Conservation (phyloP, 2,797 vertebrate genomes). For the Poeciliopsis gracilis region DNA sequence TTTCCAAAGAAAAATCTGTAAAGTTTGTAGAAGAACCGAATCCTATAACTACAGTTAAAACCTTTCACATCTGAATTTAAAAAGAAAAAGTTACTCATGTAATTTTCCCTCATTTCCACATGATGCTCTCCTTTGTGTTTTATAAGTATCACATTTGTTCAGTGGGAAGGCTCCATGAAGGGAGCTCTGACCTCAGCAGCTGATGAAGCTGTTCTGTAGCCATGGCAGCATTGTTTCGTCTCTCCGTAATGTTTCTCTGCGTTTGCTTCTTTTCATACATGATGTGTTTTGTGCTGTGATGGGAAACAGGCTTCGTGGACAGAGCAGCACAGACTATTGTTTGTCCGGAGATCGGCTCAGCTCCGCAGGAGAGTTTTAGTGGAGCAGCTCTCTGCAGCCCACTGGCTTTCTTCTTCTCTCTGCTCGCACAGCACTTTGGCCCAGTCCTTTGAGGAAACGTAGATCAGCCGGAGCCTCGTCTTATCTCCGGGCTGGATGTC, state of each 20-base stretch:
- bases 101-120: neutral
- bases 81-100: neutral
- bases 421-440: conserved; percentile 37
- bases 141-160: neutral
- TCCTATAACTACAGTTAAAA: neutral
- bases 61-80: neutral
- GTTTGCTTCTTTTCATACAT: conserved; percentile 42
- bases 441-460: conserved; percentile 36
- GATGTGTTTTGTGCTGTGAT: conserved; percentile 29
- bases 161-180: neutral
- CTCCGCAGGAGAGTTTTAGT: conserved; percentile 22
- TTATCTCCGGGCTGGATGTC: conserved; percentile 39
- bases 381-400: conserved; percentile 25
- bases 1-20: neutral
- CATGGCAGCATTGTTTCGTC: conserved; percentile 20
- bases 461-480: conserved; percentile 41
- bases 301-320: conserved; percentile 33
- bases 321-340: conserved; percentile 20
- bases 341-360: conserved; percentile 41
- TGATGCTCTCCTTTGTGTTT: neutral
- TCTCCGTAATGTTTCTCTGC: conserved; percentile 29
- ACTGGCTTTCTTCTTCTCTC: conserved; percentile 17
- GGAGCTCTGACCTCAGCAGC: neutral
- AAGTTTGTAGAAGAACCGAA: neutral
- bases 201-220: conserved; percentile 14